Evolutionary conservation across 2,113 vertebrate species (phyloP), one percentile per base, ranked within the genome.

Genomic region (Grammomys dolichurus): DNA sequence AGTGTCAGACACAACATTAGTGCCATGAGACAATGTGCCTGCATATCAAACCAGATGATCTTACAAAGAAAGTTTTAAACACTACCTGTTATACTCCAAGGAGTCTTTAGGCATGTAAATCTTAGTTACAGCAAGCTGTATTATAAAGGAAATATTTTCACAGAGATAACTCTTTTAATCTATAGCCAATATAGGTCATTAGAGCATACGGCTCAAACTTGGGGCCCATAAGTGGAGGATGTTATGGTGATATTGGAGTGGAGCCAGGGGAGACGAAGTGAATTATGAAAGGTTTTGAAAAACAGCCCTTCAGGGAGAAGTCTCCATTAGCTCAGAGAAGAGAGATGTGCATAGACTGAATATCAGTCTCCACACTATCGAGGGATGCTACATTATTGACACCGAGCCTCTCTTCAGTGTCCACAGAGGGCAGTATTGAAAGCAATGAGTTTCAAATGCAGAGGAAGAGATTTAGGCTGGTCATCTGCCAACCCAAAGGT

Each of bases 261-360:
- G 91, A 96, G 94, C 96, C 97, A 96, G 70, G 46, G 69, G 60
- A 96, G 90, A 73, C 80, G 88, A 90, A 90, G 94, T 73, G 84
- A 95, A 89, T 95, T 85, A 94, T 96, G 90, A 81, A 96, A 86
- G 96, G 82, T 81, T 96, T 94, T 96, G 95, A 97, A 90, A 97
- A 97, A 97, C 76, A 87, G 97, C 96, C 72, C 97, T 97, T 96
- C 78, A 69, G 97, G 96, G 97, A 92, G 77, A 95, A 78, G 93
- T 84, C 91, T 90, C 7, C 91, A 94, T 94, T 75, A 91, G 72
- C 82, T 87, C 67, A 43, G 89, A 94, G 93, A 70, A 89, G 86
- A 96, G 87, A 94, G 43, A 54, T 95, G 89, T 96, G 96, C 77
- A 17, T 24, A 87, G 95, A 93, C 95, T 97, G 81, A 92, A 80